These are phyloP conservation scores for Drosophila buzzatii DNA, from an alignment of 2,888 invertebrate genomes.

Conservation along the genomic window DNA sequence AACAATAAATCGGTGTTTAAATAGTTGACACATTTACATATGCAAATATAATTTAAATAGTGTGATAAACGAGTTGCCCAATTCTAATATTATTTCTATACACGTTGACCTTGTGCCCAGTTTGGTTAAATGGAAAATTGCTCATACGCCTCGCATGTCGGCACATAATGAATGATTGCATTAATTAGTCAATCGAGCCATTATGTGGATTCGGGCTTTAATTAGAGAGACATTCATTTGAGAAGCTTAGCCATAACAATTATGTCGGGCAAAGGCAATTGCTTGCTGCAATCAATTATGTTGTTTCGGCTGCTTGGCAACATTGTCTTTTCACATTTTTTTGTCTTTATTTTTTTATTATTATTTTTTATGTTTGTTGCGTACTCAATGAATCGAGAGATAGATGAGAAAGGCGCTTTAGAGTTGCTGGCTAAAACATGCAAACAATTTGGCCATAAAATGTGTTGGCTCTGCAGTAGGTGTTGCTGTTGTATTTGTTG, in stretches of 20 bases:
- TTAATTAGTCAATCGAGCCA: conserved; percentile 32
- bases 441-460: conserved; percentile 29
- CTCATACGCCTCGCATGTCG: conserved; percentile 22
- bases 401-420: not conserved
- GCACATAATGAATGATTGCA: conserved; percentile 16
- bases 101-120: not conserved
- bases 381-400: conserved; percentile 1
- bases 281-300: conserved; percentile 31
- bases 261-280: conserved; percentile 13
- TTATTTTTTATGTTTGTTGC: not conserved
- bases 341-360: not conserved
- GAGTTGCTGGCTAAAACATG: not conserved
- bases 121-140: not conserved
- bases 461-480: conserved; percentile 3
- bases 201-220: conserved; percentile 30
- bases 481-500: conserved; percentile 11
- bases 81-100: not conserved
- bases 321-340: not conserved
- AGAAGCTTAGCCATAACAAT: conserved; percentile 7
- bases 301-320: conserved; percentile 16
- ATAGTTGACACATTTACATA: not conserved
- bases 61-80: not conserved
- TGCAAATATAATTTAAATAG: too few relatives aligned
- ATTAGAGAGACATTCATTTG: conserved; percentile 39
- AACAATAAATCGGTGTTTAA: not conserved